Evolutionary conservation across 2,113 vertebrate species (phyloP).

Genomic region (Apus apus): DNA sequence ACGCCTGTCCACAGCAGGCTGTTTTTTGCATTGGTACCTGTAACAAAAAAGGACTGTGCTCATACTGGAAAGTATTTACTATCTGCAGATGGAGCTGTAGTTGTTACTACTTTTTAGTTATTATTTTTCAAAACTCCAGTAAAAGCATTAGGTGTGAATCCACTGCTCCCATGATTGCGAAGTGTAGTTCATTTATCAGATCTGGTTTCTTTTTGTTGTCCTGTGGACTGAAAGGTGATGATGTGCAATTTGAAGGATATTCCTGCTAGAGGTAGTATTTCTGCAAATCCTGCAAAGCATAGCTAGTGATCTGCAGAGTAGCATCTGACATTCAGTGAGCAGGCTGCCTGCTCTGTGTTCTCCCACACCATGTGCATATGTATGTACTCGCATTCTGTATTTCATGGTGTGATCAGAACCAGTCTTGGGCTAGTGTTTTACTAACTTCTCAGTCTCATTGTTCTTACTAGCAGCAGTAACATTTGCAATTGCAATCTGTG

Average conservation of each 20-base stretch:
- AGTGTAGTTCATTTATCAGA: neutral
- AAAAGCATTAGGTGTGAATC: neutral
- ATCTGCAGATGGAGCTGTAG: neutral
- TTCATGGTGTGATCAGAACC: neutral
- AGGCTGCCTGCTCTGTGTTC: neutral
- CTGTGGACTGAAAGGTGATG: neutral
- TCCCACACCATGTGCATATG: neutral
- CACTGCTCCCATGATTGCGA: neutral
- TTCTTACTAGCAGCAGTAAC: neutral
- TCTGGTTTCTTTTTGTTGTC: neutral
- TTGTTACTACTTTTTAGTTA: neutral
- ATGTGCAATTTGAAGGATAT: neutral
- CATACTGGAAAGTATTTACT: neutral
- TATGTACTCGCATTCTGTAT: neutral
- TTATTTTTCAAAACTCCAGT: neutral
- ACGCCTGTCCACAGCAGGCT: fast-evolving
- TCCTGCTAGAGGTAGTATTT: neutral
- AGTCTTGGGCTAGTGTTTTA: neutral
- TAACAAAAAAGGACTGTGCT: neutral
- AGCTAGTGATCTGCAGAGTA: neutral
- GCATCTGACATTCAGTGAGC: neutral
- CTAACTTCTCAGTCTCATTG: neutral
- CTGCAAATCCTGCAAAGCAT: neutral
- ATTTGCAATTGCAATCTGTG: neutral
- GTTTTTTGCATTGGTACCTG: neutral